phyloP scores from a whole-genome alignment of 2,888 invertebrate species.

The Drosophila rubida region DNA sequence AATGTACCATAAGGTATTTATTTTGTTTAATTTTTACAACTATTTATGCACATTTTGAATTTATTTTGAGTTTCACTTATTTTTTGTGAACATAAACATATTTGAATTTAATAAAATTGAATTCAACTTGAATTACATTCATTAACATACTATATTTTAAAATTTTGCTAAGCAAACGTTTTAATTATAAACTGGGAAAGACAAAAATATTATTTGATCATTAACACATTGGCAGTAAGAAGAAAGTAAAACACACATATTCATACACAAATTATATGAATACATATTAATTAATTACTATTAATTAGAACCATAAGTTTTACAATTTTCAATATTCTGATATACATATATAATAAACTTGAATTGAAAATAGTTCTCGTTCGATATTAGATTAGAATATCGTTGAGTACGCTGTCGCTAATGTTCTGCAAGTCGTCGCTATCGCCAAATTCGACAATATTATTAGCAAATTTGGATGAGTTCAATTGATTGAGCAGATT shows the following conservation, averaged over 20 bases:
- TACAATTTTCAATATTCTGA: slow-evolving; percentile 18
- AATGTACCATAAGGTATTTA: slow-evolving; percentile 28
- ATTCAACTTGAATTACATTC: slow-evolving; percentile 29
- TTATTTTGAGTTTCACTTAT: slow-evolving; percentile 28
- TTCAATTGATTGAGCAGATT: slow-evolving; percentile 24
- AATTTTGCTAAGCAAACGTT: slow-evolving; percentile 30
- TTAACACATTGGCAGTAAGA: slow-evolving; percentile 23
- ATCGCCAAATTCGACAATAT: slow-evolving; percentile 28
- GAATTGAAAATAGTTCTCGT: not conserved
- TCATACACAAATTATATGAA: slow-evolving; percentile 14
- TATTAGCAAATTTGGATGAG: slow-evolving; percentile 38
- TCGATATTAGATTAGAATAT: slow-evolving; percentile 35
- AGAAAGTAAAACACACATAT: slow-evolving; percentile 8
- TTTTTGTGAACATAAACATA: slow-evolving; percentile 28
- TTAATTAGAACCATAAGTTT: slow-evolving; percentile 17
- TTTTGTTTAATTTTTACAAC: slow-evolving; percentile 20
- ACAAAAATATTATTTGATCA: slow-evolving; percentile 29
- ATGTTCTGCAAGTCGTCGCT: slow-evolving; percentile 67
- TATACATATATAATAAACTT: slow-evolving; percentile 11
- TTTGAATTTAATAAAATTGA: slow-evolving; percentile 61
- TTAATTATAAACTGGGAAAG: slow-evolving; percentile 27
- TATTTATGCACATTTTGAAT: slow-evolving; percentile 36
- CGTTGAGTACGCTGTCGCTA: slow-evolving; percentile 76
- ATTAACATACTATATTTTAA: slow-evolving; percentile 5
- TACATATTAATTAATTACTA: not conserved